phyloP scores from a whole-genome alignment of 2,888 invertebrate genomes.

The Meteorus colon region DNA sequence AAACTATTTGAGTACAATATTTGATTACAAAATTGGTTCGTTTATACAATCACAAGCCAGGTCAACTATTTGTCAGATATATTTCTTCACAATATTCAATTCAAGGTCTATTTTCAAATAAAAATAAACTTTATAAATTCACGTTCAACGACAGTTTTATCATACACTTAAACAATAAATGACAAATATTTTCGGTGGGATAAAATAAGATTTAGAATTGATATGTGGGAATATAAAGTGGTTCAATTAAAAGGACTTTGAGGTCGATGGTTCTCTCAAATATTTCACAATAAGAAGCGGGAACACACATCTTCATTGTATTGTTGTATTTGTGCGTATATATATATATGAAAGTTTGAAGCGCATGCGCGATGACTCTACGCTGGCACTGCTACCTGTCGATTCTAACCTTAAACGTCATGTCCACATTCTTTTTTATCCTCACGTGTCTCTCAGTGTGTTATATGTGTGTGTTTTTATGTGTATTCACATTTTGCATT shows the following conservation, averaged over 20 bases:
- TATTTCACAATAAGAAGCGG: slow-evolving; percentile 31
- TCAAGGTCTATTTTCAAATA: neutral
- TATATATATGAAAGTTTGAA: slow-evolving; percentile 2
- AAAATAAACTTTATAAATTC: neutral
- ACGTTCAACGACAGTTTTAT: neutral
- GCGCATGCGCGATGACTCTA: slow-evolving; percentile 58
- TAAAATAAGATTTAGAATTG: neutral
- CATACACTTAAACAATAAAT: neutral
- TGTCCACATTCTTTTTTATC: slow-evolving; percentile 50
- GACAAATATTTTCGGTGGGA: neutral
- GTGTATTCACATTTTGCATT: neutral
- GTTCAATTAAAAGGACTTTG: slow-evolving; percentile 7
- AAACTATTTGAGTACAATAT: neutral
- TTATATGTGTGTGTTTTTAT: slow-evolving; percentile 23
- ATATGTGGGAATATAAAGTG: neutral
- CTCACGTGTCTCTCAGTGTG: slow-evolving; percentile 38
- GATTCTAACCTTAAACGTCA: slow-evolving; percentile 69
- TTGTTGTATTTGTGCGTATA: neutral
- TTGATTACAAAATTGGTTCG: neutral
- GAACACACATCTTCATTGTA: neutral
- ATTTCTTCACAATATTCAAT: neutral
- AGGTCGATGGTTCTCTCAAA: slow-evolving; percentile 37
- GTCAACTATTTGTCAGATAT: neutral
- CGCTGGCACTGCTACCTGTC: slow-evolving; percentile 61
- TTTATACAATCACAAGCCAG: neutral